Base-by-base conservation (phyloP, 2,113 vertebrate species). In the Hemiprocne comata region DNA sequence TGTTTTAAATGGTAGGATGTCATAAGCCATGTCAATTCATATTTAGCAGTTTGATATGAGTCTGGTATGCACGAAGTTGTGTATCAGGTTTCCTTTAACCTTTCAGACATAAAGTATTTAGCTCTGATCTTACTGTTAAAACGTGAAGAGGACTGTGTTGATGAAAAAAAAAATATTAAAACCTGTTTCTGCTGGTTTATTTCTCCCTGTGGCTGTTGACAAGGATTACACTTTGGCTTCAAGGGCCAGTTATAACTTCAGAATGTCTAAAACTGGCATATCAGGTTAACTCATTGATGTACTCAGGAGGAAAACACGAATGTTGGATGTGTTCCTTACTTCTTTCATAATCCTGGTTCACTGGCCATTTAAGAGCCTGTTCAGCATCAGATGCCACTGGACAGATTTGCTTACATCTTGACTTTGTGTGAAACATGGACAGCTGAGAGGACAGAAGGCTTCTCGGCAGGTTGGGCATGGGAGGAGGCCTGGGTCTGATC, bases 381-480 rank as follows among this genome's bases (percentile, higher is more conserved):
- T 86, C 40, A 89, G 34, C 70, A 58, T 67, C 57, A 75, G 73
- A 82, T 65, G 20, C 21, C 54, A 34, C n/a, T 40, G 48, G 67
- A 86, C 57, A 71, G 62, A 57, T 65, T 72, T 92, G 18, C 48
- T 85, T 85, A 38, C 34, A 1, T 2, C 57, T 62, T 85, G 29
- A 40, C 34, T 64, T 65, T 7, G 5, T 53, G 46, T 77, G 55
- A 58, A 61, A 51, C 8, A 11, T 9, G 13, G 61, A 70, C 31
- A 77, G 54, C 67, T 69, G 62, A 51, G 34, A 66, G n/a, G 9
- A 21, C 91, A 94, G 96, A 97, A 96, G 93, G 95, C 79, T 78
- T 94, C 84, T 97, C 17, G 0, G 26, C 31, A 31, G 54, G 26
- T 3, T 48, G 26, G 76, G 34, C 44, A 54, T 0, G 0, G 71